These are phyloP conservation scores for Torymus aiolomorphi DNA, from an alignment of 2,888 invertebrate genomes.

Conservation along the genomic window DNA sequence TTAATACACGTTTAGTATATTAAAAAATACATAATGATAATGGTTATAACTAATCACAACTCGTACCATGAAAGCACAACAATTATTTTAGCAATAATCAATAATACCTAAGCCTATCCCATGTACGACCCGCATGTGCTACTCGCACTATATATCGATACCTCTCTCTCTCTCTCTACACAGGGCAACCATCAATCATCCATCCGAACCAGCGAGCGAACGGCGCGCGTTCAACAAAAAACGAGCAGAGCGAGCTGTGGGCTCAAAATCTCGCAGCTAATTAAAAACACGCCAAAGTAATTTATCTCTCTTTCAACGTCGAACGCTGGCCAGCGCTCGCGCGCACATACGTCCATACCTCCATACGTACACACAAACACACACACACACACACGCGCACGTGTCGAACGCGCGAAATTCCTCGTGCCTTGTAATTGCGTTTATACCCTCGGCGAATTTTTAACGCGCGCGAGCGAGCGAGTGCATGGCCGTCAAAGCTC, in stretches of 20 bases:
- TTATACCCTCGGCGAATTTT: conserved; percentile 39
- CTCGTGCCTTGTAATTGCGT: conserved; percentile 51
- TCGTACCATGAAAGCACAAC: too few species aligned
- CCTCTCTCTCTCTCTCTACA: too few species aligned
- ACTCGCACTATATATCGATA: too few species aligned
- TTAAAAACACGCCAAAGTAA: conserved; percentile 50
- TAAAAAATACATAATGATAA: too few species aligned
- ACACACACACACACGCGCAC: not conserved
- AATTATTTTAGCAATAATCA: too few species aligned
- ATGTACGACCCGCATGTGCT: too few species aligned
- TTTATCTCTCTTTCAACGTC: conserved; percentile 46
- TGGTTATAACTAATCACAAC: too few species aligned
- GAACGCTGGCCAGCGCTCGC: not conserved
- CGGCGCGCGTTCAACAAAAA: not conserved
- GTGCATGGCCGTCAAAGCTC: conserved; percentile 12
- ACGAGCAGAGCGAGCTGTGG: not conserved
- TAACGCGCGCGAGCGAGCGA: conserved; percentile 4
- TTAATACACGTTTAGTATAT: too few species aligned
- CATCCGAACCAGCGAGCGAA: too few species aligned
- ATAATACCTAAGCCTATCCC: too few species aligned
- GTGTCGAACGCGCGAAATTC: conserved; percentile 46
- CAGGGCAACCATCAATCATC: too few species aligned
- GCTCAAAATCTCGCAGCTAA: conserved; percentile 19
- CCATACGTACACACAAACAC: not conserved
- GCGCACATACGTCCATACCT: not conserved